Evolutionary conservation across 2,797 vertebrate genomes (phyloP).

Genomic region (Psittacula echo): DNA sequence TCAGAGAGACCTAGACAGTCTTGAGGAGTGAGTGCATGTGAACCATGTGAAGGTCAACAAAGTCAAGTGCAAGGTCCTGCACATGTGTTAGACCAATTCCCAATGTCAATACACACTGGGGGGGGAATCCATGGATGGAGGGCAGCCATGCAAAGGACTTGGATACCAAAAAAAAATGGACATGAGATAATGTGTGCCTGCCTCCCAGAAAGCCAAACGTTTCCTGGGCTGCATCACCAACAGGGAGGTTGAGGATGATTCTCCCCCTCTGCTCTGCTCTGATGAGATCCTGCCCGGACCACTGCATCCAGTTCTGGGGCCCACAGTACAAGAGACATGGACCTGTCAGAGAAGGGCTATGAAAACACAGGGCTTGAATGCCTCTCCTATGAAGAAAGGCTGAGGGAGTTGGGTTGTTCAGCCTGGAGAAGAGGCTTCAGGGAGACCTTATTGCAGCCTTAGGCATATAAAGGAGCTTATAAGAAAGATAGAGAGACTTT

Average conservation of each 20-base stretch:
- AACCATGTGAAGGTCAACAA: neutral
- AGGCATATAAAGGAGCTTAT: neutral
- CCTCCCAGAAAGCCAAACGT: neutral
- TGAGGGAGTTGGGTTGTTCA: neutral
- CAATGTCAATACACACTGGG: neutral
- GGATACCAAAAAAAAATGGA: neutral
- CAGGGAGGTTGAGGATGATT: neutral
- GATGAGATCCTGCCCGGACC: neutral
- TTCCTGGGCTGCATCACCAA: neutral
- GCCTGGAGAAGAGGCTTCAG: neutral
- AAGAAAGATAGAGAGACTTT: neutral
- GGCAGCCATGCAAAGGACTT: neutral
- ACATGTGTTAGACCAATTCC: neutral
- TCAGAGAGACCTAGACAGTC: neutral
- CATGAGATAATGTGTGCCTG: neutral
- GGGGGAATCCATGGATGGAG: neutral
- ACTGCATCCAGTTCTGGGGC: neutral
- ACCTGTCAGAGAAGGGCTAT: neutral
- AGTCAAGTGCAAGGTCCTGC: neutral
- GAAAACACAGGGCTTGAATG: neutral
- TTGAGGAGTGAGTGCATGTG: neutral
- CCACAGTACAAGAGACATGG: neutral
- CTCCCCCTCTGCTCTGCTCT: neutral
- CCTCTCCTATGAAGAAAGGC: neutral
- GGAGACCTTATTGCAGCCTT: neutral